phyloP scores from a whole-genome alignment of 1,140 invertebrate genomes.

The Caligus rogercresseyi region DNA sequence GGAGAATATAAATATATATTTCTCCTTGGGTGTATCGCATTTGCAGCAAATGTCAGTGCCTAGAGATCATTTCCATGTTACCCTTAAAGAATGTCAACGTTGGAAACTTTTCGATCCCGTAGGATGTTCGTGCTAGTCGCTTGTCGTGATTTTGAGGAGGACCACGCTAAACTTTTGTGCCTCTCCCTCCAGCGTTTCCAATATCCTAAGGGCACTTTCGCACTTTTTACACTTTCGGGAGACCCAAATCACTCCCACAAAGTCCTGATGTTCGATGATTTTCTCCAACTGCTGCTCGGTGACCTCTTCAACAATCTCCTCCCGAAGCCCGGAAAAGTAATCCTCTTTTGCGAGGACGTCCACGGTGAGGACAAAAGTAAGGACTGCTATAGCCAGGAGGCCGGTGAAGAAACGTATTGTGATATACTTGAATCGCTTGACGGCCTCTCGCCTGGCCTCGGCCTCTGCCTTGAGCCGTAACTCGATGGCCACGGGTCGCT shows the following conservation, averaged over 20 bases:
- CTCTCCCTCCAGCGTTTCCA: constrained; percentile 64
- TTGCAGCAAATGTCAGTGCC: too few relatives aligned
- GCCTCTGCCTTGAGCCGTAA: constrained; percentile 7
- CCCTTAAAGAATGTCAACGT: constrained; percentile 74
- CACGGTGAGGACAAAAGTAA: neutral
- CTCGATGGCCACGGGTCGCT: constrained; percentile 6
- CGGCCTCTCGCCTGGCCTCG: neutral
- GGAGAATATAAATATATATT: too few relatives aligned
- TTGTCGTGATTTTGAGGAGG: constrained; percentile 66
- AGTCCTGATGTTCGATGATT: constrained; percentile 69
- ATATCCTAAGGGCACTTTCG: constrained; percentile 38
- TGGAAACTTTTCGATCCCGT: constrained; percentile 68
- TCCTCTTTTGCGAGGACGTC: constrained; percentile 10
- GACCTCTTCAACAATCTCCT: constrained; percentile 56
- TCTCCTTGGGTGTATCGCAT: too few relatives aligned
- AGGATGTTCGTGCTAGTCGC: constrained; percentile 73
- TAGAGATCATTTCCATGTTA: too few relatives aligned
- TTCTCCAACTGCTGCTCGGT: constrained; percentile 73
- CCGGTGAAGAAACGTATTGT: constrained; percentile 4
- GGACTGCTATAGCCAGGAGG: neutral
- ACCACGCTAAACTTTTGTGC: constrained; percentile 70
- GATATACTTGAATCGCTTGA: neutral
- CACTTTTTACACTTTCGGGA: constrained; percentile 31
- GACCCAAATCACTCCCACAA: constrained; percentile 88
- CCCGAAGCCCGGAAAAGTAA: neutral